A percentile compares a stretch with the other conserved stretches of the same genome.
Conservation (phyloP, 2,113 vertebrate species). For the Marcusenius ussheri region DNA sequence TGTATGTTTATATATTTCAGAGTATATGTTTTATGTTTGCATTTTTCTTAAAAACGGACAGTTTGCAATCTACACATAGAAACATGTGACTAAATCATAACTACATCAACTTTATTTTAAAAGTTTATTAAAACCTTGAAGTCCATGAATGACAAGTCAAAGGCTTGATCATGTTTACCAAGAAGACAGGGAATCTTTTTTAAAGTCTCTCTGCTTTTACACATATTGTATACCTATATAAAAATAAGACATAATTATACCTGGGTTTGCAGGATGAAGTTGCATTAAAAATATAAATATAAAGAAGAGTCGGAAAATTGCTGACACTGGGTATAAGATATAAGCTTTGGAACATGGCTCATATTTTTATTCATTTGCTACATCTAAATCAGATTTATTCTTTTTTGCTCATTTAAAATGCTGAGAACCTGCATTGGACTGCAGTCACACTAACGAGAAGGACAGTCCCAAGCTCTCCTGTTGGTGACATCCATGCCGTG, state of each 20-base stretch:
- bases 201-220: slow-evolving; percentile 4
- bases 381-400: neutral
- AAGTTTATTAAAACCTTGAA: neutral
- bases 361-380: neutral
- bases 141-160: neutral
- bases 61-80: slow-evolving; percentile 20
- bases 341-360: neutral
- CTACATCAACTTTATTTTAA: neutral
- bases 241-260: slow-evolving; percentile 12
- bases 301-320: neutral
- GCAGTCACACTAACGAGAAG: neutral
- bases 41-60: slow-evolving; percentile 28
- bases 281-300: neutral
- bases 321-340: neutral
- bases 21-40: slow-evolving; percentile 28
- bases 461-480: neutral
- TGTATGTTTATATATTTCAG: slow-evolving; percentile 45
- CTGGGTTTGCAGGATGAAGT: neutral
- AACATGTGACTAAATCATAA: neutral
- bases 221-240: neutral
- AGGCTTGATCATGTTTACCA: neutral
- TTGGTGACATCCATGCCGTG: neutral
- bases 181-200: neutral
- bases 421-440: neutral
- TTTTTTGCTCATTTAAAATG: neutral